phyloP scores from a whole-genome alignment of 2,113 vertebrate genomes.

The Egretta garzetta region DNA sequence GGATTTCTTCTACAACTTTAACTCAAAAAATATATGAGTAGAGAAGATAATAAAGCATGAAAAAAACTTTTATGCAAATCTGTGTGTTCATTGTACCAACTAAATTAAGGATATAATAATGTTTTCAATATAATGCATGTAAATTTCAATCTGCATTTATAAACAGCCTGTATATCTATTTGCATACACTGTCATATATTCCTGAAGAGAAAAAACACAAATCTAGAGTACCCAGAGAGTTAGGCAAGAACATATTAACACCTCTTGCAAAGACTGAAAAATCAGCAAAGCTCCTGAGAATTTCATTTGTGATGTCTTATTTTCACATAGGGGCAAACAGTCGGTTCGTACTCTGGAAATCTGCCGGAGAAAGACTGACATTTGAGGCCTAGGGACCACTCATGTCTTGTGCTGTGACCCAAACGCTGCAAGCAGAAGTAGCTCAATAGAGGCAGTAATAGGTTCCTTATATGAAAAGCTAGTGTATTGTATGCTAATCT shows the following conservation, averaged over 20 bases:
- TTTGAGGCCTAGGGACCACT: neutral
- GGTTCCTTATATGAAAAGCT: neutral
- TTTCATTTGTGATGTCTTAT: neutral
- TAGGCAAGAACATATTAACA: neutral
- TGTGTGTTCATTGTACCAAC: neutral
- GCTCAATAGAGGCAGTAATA: neutral
- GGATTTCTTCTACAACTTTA: neutral
- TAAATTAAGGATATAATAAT: neutral
- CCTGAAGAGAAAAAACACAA: neutral
- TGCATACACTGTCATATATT: neutral
- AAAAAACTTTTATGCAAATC: neutral
- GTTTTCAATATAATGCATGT: neutral
- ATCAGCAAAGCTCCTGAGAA: neutral
- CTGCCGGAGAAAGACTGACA: neutral
- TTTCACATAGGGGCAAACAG: neutral
- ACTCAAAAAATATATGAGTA: fast-evolving
- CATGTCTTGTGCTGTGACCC: neutral
- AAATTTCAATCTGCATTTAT: neutral
- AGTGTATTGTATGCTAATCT: neutral
- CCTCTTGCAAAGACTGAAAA: neutral
- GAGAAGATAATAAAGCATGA: neutral
- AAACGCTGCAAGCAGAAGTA: neutral
- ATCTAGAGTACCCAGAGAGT: neutral
- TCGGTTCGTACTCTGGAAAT: neutral
- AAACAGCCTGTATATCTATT: neutral